Percentiles rank a stretch among this genome's conserved stretches.
These are phyloP conservation scores for Dasysyrphus albostriatus DNA, from an alignment of 2,888 invertebrate genomes.

Conservation along the genomic window DNA sequence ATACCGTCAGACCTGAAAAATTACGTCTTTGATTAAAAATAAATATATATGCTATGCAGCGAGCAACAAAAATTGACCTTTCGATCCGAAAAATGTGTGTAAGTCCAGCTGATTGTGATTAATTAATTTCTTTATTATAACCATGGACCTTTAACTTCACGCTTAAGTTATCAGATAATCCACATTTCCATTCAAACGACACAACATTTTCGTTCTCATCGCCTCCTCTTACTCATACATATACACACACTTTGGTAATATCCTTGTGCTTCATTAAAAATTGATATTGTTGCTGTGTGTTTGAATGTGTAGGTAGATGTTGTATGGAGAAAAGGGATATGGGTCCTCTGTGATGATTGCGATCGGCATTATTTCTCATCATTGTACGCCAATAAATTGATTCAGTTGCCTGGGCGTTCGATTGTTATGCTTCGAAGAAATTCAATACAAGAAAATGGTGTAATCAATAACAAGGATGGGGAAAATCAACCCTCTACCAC, in stretches of 20 bases:
- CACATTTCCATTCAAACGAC: constrained; percentile 20
- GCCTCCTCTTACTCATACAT: not conserved
- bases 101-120: constrained; percentile 37
- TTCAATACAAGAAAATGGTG: constrained; percentile 44
- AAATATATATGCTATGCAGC: constrained; percentile 12
- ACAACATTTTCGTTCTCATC: not conserved
- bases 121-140: constrained; percentile 60
- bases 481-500: not conserved
- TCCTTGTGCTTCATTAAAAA: constrained; percentile 66
- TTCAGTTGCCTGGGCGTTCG: constrained; percentile 35
- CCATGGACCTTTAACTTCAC: constrained; percentile 34
- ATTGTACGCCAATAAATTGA: constrained; percentile 38
- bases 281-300: constrained; percentile 46
- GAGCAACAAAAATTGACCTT: constrained; percentile 5
- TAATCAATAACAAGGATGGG: constrained; percentile 35
- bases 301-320: not conserved
- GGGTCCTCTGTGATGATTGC: constrained; percentile 35
- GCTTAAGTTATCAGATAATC: constrained; percentile 33
- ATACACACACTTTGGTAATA: not conserved
- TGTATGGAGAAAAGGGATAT: not conserved
- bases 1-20: constrained; percentile 13
- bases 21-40: constrained; percentile 30
- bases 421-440: constrained; percentile 44
- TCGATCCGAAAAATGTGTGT: not conserved
- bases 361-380: constrained; percentile 41